Base-by-base conservation (phyloP, 2,113 vertebrate genomes). In the Carettochelys insculpta region DNA sequence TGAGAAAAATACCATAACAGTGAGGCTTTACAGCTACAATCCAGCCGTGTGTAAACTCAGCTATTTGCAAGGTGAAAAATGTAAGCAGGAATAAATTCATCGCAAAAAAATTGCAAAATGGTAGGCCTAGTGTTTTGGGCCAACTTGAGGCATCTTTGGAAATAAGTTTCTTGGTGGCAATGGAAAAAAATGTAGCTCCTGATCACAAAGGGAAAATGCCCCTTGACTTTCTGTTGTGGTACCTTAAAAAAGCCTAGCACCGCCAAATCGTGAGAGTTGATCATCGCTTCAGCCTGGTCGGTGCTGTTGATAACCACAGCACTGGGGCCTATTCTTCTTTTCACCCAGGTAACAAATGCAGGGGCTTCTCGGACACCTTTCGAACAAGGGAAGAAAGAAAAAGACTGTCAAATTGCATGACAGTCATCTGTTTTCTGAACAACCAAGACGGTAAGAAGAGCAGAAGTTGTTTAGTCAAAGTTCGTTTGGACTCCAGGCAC, bases 231-330 rank as follows among this genome's bases (percentile, higher is more conserved):
- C 73, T 50, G 85, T 17, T 43, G 73, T 73, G 50, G 90, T 97
- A 99, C 99, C 98, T 98, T 97, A 87, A 99, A 99, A 97, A 99
- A 99, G 78, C 98, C 99, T 24, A 99, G 92, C 86, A 99, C 98
- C 51, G 96, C 97, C 89, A 99, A 87, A 31, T 98, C 97, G 5
- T 98, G 98, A 71, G 97, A 94, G 41, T 85, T 93, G 83, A 97
- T 93, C 75, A 98, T 97, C 11, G 90, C 80, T 68, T 98, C 97
- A 89, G 97, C 95, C 90, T 98, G 96, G 68, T 94, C 95, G 1
- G 98, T 95, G 77, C 98, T 97, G 68, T 97, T 96, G 87, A 99
- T 97, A 86, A 98, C 93, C 92, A 98, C 97, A 14, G 97, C 93
- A 75, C 98, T 98, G 14, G 97, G 97, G 43, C 98, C 99, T 11